A percentile compares a stretch with the other conserved stretches of the same genome.
These are phyloP conservation scores for Ovis canadensis DNA, from an alignment of 2,113 vertebrate genomes.

Conservation along the genomic window DNA sequence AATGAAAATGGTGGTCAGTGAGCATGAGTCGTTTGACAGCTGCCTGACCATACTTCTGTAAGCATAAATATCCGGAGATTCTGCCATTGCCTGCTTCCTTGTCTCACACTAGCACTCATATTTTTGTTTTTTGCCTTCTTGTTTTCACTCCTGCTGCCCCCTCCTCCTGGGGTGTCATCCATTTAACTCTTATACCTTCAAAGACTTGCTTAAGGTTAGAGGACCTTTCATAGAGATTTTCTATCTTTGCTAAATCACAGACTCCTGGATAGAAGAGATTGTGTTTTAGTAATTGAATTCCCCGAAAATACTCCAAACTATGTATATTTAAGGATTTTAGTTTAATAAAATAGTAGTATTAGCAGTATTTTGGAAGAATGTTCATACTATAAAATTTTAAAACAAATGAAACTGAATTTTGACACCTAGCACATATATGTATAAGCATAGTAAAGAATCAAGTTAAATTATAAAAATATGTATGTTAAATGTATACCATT, in stretches of 20 bases:
- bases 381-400: not conserved
- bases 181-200: not conserved
- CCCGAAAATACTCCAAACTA: not conserved
- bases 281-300: not conserved
- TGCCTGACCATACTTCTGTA: not conserved
- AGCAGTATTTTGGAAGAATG: not conserved
- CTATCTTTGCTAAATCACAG: not conserved
- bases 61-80: not conserved
- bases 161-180: not conserved
- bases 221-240: not conserved
- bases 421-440: not conserved
- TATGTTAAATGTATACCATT: not conserved
- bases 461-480: not conserved
- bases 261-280: not conserved
- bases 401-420: slow-evolving; percentile 11
- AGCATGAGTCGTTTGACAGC: not conserved
- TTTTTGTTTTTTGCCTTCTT: not conserved
- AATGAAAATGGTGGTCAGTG: not conserved
- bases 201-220: not conserved
- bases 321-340: not conserved
- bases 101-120: not conserved
- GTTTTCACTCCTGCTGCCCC: not conserved
- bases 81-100: not conserved
- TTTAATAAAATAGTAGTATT: not conserved
- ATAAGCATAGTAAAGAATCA: not conserved